Evolutionary conservation across 2,113 vertebrate genomes (phyloP).

Genomic region (Hippocampus zosterae): DNA sequence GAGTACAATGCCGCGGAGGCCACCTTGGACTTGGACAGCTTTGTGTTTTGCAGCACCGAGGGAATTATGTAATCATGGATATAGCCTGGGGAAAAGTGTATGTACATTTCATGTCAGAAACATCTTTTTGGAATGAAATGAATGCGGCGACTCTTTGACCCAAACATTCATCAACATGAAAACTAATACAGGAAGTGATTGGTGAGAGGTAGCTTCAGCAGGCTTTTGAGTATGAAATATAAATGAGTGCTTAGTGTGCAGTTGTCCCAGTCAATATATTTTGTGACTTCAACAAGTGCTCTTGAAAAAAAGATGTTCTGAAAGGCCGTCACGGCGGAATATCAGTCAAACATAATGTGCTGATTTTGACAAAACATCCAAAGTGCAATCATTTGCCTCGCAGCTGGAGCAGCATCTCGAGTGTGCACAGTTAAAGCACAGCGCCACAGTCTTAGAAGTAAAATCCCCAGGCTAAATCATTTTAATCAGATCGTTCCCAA

Average conservation of each 20-base stretch:
- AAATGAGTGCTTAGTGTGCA: constrained; percentile 37
- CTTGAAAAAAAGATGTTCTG: not conserved
- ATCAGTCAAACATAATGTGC: constrained; percentile 23
- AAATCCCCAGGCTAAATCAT: constrained; percentile 55
- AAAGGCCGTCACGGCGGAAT: constrained; percentile 3
- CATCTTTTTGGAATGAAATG: not conserved
- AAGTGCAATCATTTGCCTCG: constrained; percentile 10
- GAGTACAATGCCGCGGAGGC: constrained; percentile 42
- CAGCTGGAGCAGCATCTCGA: too few species aligned
- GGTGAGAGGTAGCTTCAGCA: constrained; percentile 38
- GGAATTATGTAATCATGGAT: constrained; percentile 61
- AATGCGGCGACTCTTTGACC: not conserved
- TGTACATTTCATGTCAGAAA: too few species aligned
- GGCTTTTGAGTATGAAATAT: constrained; percentile 45
- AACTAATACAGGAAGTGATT: constrained; percentile 43
- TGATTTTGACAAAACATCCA: constrained; percentile 28
- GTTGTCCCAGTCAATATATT: constrained; percentile 30
- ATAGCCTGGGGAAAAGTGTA: constrained; percentile 39
- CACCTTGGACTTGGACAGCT: constrained; percentile 23
- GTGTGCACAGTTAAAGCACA: constrained; percentile 8
- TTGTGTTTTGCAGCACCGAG: constrained; percentile 42
- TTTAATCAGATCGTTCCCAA: constrained; percentile 62
- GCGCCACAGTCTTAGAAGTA: constrained; percentile 14
- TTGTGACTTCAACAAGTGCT: constrained; percentile 37
- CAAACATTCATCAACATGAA: constrained; percentile 28